Percentiles rank a stretch among this genome's conserved stretches.
These are phyloP conservation scores for Tenthredo notha DNA, from an alignment of 2,888 invertebrate genomes.

Conservation along the genomic window DNA sequence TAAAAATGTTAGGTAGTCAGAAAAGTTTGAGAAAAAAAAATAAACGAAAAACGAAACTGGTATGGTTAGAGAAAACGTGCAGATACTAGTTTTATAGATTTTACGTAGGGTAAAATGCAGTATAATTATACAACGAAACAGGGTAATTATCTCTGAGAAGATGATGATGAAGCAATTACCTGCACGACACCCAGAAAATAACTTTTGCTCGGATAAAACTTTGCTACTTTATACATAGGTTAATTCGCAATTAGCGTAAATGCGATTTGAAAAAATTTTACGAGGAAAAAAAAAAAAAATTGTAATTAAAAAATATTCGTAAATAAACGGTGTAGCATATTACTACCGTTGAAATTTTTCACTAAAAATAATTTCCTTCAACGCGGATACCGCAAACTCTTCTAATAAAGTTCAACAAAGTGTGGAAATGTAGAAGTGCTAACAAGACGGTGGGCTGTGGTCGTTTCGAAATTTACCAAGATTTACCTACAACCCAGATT, in stretches of 20 bases:
- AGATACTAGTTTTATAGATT: neutral
- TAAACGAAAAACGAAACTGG: neutral
- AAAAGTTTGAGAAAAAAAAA: neutral
- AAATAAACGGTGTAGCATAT: neutral
- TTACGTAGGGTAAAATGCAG: slow-evolving; percentile 47
- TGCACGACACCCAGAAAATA: slow-evolving; percentile 67
- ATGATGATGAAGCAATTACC: slow-evolving; percentile 70
- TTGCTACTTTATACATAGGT: slow-evolving; percentile 56
- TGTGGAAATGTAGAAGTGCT: slow-evolving; percentile 7
- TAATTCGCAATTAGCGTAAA: slow-evolving; percentile 56
- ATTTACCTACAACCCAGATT: slow-evolving; percentile 35
- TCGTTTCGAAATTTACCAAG: slow-evolving; percentile 18
- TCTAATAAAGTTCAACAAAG: slow-evolving; percentile 1
- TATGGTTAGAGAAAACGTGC: neutral
- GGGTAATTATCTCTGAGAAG: slow-evolving; percentile 65
- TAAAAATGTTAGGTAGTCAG: slow-evolving; percentile 31
- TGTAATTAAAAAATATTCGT: slow-evolving; percentile 38
- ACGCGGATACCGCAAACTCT: slow-evolving; percentile 15
- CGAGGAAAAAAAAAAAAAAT: neutral
- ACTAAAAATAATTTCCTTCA: neutral
- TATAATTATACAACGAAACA: slow-evolving; percentile 66
- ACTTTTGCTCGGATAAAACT: slow-evolving; percentile 63
- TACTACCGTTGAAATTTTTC: neutral
- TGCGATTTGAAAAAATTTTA: slow-evolving; percentile 27
- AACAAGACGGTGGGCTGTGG: slow-evolving; percentile 36